phyloP scores from a whole-genome alignment of 2,797 vertebrate species.

The Fundulus diaphanus region DNA sequence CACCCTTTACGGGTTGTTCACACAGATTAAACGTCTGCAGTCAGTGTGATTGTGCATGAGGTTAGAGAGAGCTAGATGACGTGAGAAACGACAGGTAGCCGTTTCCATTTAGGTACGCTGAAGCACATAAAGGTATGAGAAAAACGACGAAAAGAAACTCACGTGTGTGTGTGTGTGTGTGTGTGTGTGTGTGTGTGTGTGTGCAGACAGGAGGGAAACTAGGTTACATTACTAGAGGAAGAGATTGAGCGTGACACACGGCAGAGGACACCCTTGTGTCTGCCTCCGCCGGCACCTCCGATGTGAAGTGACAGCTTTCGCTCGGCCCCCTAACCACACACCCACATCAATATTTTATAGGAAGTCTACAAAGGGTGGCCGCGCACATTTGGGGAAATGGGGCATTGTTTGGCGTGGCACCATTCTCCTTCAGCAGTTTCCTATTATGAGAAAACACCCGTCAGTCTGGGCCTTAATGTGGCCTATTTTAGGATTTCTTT shows the following conservation, averaged over 20 bases:
- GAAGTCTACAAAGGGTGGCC: slow-evolving; percentile 42
- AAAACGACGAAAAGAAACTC: background rate
- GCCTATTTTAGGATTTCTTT: slow-evolving; percentile 16
- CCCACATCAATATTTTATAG: slow-evolving; percentile 54
- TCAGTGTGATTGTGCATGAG: background rate
- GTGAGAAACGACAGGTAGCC: background rate
- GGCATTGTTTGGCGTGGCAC: slow-evolving; percentile 51
- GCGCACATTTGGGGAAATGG: slow-evolving; percentile 49
- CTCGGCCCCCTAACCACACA: slow-evolving; percentile 24
- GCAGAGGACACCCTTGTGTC: slow-evolving; percentile 58
- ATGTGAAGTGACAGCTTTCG: slow-evolving; percentile 60
- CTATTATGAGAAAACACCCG: slow-evolving; percentile 7
- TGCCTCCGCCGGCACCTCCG: slow-evolving; percentile 39
- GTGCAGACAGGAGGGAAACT: slow-evolving; percentile 45
- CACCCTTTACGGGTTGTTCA: slow-evolving; percentile 1
- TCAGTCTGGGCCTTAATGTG: slow-evolving; percentile 37
- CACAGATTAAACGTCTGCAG: background rate
- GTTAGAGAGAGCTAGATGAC: background rate
- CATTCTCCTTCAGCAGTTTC: slow-evolving; percentile 49
- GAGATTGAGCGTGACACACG: slow-evolving; percentile 63
- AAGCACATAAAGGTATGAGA: background rate
- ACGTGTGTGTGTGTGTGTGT: background rate
- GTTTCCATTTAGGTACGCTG: background rate
- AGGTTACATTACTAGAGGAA: slow-evolving; percentile 70
- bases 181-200: slow-evolving; percentile 8